phyloP scores from a whole-genome alignment of 2,797 vertebrate genomes.

The Podarcis lilfordi region DNA sequence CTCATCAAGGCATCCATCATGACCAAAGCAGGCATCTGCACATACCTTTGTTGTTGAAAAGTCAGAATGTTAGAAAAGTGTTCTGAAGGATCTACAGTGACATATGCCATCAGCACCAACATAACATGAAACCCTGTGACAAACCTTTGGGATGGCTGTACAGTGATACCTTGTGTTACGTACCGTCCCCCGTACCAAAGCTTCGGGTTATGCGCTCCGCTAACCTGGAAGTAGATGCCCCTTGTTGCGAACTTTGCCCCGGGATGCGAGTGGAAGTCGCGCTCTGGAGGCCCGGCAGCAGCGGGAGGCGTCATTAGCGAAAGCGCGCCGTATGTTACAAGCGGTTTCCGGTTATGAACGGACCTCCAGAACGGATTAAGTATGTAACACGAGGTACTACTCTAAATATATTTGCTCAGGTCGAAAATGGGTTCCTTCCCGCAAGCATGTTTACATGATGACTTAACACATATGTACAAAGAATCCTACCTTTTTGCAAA shows the following conservation, averaged over 20 bases:
- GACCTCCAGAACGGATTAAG: too few relatives aligned
- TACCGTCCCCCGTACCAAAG: too few relatives aligned
- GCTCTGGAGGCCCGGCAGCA: too few relatives aligned
- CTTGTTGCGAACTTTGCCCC: too few relatives aligned
- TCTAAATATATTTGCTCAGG: background rate
- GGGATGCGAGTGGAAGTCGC: too few relatives aligned
- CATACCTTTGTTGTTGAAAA: background rate
- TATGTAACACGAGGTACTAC: too few relatives aligned
- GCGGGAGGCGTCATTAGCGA: too few relatives aligned
- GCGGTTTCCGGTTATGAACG: too few relatives aligned
- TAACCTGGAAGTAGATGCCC: too few relatives aligned
- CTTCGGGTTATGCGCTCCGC: too few relatives aligned
- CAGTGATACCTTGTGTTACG: too few relatives aligned
- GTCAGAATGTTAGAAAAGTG: background rate
- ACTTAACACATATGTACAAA: background rate
- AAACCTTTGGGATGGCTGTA: background rate
- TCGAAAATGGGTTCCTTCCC: background rate
- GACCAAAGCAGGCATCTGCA: background rate
- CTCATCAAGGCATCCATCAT: background rate
- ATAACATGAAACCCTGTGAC: background rate
- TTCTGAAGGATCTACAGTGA: background rate
- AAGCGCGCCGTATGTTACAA: too few relatives aligned
- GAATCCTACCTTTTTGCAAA: constrained; percentile 85
- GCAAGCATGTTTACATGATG: background rate
- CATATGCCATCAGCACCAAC: background rate